A percentile compares a stretch with the other conserved stretches of the same genome.
Conservation (phyloP, 2,888 invertebrate genomes). For the Tetrapedia diversipes region DNA sequence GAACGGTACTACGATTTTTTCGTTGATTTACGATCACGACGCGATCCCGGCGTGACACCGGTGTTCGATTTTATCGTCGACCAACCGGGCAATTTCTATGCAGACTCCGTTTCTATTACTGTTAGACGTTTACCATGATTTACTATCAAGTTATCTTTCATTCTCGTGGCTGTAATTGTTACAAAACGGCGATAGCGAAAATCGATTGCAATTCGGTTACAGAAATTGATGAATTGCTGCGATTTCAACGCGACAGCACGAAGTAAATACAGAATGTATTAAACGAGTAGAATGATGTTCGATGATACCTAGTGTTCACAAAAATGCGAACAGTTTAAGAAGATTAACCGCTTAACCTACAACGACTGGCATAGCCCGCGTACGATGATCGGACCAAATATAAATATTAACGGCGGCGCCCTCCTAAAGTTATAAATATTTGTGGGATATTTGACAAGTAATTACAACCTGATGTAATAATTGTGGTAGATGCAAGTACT, state of each 20-base stretch:
- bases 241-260: too few species aligned
- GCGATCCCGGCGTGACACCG: constrained; percentile 27
- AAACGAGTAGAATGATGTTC: too few species aligned
- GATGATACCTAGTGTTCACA: too few species aligned
- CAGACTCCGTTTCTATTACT: background rate
- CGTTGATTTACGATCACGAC: constrained; percentile 13
- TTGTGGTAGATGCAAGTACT: too few species aligned
- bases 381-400: too few species aligned
- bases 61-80: constrained; percentile 29
- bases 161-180: constrained; percentile 8
- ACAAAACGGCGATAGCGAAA: background rate
- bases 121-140: constrained; percentile 13
- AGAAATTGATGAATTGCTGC: background rate
- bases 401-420: too few species aligned
- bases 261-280: background rate
- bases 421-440: too few species aligned
- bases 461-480: too few species aligned
- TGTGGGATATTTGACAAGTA: too few species aligned
- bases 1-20: constrained; percentile 58
- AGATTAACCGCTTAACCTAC: too few species aligned
- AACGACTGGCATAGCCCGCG: too few species aligned
- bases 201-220: constrained; percentile 13
- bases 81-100: constrained; percentile 7
- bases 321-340: too few species aligned
- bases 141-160: constrained; percentile 14